phyloP scores from a whole-genome alignment of 2,888 invertebrate genomes.

The Sicus ferrugineus region DNA sequence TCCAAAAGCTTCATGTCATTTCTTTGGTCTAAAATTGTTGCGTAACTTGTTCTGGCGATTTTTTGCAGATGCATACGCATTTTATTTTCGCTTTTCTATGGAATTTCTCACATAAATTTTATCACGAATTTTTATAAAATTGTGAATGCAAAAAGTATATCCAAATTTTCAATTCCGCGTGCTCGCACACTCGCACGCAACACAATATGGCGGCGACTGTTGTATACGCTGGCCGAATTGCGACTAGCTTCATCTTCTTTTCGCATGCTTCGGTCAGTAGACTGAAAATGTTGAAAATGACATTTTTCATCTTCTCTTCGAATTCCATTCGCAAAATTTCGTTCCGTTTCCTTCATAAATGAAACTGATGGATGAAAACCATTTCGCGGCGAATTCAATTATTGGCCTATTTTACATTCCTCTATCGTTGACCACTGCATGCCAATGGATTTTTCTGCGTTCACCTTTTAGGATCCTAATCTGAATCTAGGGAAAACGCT shows the following conservation, averaged over 20 bases:
- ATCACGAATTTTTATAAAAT: background rate
- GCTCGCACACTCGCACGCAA: slow-evolving; percentile 42
- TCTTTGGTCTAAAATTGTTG: background rate
- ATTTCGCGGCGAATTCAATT: slow-evolving; percentile 5
- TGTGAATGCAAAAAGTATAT: background rate
- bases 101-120: background rate
- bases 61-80: background rate
- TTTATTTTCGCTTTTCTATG: background rate
- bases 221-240: slow-evolving; percentile 51
- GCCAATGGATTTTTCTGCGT: too few relatives aligned
- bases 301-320: slow-evolving; percentile 18
- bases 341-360: slow-evolving; percentile 20
- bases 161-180: slow-evolving; percentile 1
- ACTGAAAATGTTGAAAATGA: slow-evolving; percentile 23
- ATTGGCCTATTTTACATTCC: too few relatives aligned
- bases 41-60: background rate
- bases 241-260: slow-evolving; percentile 54
- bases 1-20: background rate
- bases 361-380: background rate
- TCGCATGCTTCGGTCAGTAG: slow-evolving; percentile 42
- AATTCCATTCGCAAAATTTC: slow-evolving; percentile 5
- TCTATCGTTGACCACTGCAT: too few relatives aligned
- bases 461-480: too few relatives aligned
- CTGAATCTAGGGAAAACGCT: too few relatives aligned
- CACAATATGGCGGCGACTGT: slow-evolving; percentile 50